Base-by-base conservation (phyloP, 2,797 vertebrate species). In the Sebastolobus alascanus region DNA sequence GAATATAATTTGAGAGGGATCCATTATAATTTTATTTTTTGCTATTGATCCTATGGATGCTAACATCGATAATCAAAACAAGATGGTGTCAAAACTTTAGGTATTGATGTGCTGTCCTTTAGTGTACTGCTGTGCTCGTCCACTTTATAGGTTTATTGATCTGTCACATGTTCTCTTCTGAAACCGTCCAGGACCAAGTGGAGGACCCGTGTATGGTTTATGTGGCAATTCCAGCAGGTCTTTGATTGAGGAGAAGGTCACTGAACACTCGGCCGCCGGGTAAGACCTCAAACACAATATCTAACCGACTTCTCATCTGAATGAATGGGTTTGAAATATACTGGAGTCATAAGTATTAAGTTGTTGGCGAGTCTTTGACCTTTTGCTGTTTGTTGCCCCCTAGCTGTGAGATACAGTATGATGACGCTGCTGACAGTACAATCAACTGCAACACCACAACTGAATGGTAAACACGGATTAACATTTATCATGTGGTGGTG, bases 401-500 rank as follows among this genome's bases (percentile, higher is more conserved):
- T 4, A 88, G 86, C 20, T 88, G 87, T 82, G 75, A 79, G 14
- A 67, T 12, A 0, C 22, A 14, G 33, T 52, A 84, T 29, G 4
- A 27, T 12, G 87, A 88, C 6, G 3, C 18, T 43, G 18, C 20
- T 43, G 65, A 88, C 14, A n/a, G 12, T 27, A 68, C 38, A 25
- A 84, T 88, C 65, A 52, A 86, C 68, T 82, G 68, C 67, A 75
- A 67, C 3, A 11, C 66, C 25, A 35, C 59, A 50, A 76, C 75
- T 27, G 12, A 82, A 70, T 84, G 81, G 87, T 88, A 66, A 83
- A 86, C 8, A 43, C n/a, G 33, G 16, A 71, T 20, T 75, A 4
- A 29, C 22, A 68, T 33, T 4, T 67, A 58, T 27, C 6, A 58
- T 61, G 9, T 46, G 38, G 25, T 27, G 50, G 29, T 22, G 6